Evolutionary conservation across 1,140 invertebrate species (phyloP).

Genomic region (Chionoecetes opilio): DNA sequence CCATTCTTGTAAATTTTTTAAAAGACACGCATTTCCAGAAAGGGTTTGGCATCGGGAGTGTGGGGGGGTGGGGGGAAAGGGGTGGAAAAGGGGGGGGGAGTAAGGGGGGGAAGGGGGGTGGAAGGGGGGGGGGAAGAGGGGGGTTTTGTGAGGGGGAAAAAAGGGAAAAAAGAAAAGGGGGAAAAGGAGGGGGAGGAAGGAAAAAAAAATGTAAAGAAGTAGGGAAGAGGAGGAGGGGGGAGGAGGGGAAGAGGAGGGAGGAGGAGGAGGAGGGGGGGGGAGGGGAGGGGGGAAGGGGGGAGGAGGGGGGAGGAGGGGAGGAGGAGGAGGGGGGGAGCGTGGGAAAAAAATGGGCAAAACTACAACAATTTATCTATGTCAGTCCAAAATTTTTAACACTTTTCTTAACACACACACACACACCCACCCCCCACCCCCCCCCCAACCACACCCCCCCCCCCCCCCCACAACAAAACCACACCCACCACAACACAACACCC

Average conservation of each 20-base stretch:
- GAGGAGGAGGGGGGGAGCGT: background rate
- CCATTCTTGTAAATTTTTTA: too few relatives aligned
- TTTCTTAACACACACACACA: too few relatives aligned
- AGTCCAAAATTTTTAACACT: too few relatives aligned
- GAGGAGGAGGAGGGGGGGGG: background rate
- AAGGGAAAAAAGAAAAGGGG: background rate
- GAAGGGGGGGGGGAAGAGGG: background rate
- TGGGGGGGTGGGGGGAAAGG: background rate
- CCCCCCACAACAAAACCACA: too few relatives aligned
- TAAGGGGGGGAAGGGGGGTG: background rate
- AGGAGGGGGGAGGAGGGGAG: background rate
- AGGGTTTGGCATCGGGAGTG: too few relatives aligned
- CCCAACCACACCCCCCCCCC: too few relatives aligned
- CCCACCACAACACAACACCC: too few relatives aligned
- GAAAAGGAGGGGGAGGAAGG: background rate
- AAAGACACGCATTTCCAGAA: too few relatives aligned
- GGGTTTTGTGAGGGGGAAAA: background rate
- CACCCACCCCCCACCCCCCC: too few relatives aligned
- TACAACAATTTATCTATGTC: too few relatives aligned
- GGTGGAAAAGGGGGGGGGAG: background rate
- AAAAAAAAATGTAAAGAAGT: background rate
- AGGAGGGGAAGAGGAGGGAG: background rate
- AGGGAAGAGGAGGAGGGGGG: background rate
- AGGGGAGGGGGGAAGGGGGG: background rate
- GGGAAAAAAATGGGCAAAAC: too few relatives aligned